phyloP scores from a whole-genome alignment of 2,888 invertebrate species.

The Miltochrista miniata region DNA sequence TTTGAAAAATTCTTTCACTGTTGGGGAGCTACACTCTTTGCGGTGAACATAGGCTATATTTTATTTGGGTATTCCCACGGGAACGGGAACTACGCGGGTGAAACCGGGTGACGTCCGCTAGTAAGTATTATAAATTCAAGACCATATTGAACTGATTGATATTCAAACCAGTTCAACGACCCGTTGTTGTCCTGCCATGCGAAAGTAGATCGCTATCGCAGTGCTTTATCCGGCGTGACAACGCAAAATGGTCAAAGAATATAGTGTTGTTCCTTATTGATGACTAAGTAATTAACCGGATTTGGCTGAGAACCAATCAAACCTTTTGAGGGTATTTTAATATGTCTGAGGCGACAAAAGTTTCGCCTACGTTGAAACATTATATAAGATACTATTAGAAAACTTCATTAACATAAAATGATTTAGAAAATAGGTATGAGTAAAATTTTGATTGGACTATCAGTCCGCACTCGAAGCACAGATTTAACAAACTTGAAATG shows the following conservation, averaged over 20 bases:
- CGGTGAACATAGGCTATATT: no score
- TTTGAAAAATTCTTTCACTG: no score
- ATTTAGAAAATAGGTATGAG: no score
- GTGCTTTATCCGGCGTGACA: constrained; percentile 17
- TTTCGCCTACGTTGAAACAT: constrained; percentile 17
- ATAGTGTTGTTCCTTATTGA: constrained; percentile 20
- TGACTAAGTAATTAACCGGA: constrained; percentile 28
- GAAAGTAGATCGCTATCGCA: constrained; percentile 20
- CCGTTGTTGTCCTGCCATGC: constrained; percentile 14
- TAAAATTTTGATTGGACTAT: no score
- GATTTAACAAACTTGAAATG: no score
- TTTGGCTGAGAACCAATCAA: constrained; percentile 27
- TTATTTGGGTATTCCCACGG: no score
- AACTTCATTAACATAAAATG: not conserved
- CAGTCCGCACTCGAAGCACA: no score
- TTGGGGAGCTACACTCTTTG: no score
- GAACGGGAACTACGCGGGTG: no score
- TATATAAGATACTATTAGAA: not conserved
- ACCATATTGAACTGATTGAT: constrained; percentile 1
- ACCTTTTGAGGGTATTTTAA: constrained; percentile 17
- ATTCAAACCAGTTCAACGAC: constrained; percentile 29
- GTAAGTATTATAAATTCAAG: not conserved
- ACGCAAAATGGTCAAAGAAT: constrained; percentile 12
- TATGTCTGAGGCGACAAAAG: constrained; percentile 5
- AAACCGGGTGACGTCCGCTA: no score